phyloP scores from a whole-genome alignment of 64 coral and sea anemone species.

The Acropora yongei region DNA sequence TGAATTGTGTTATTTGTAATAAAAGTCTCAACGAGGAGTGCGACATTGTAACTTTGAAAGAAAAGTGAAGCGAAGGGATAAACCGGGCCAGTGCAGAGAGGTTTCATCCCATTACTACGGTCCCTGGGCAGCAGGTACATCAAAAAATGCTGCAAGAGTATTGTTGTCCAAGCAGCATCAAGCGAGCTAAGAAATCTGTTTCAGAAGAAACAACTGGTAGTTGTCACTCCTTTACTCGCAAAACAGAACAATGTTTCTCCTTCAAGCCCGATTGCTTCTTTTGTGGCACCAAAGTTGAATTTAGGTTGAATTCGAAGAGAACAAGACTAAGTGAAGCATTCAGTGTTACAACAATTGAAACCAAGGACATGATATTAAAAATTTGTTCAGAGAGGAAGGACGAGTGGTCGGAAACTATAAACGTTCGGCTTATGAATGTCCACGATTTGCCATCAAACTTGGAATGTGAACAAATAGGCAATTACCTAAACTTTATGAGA shows the following conservation, averaged over 20 bases:
- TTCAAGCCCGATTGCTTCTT: constrained; percentile 63
- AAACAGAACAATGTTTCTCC: constrained; percentile 38
- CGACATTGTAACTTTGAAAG: not conserved
- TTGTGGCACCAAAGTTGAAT: constrained; percentile 53
- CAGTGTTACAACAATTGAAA: constrained; percentile 57
- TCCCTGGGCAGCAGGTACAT: constrained; percentile 33
- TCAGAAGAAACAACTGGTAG: not conserved
- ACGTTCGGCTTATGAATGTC: constrained; percentile 36
- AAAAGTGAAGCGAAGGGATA: constrained; percentile 49
- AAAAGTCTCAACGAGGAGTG: constrained; percentile 11
- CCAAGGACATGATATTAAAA: constrained; percentile 52
- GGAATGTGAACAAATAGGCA: constrained; percentile 51
- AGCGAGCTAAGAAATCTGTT: not conserved
- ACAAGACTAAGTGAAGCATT: constrained; percentile 35
- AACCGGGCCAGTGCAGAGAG: constrained; percentile 45
- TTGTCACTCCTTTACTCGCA: not conserved
- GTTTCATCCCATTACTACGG: constrained; percentile 1
- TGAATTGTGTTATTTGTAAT: constrained; percentile 24
- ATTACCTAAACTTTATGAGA: constrained; percentile 33
- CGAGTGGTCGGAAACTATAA: constrained; percentile 41
- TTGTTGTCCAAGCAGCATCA: not conserved
- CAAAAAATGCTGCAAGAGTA: constrained; percentile 18
- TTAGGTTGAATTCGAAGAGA: not conserved
- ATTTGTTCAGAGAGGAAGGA: constrained; percentile 57
- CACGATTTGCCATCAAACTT: constrained; percentile 26